Evolutionary conservation across 2,888 invertebrate genomes (phyloP), one percentile per base, ranked within the genome.

Genomic region (Epistrophella euchroma): DNA sequence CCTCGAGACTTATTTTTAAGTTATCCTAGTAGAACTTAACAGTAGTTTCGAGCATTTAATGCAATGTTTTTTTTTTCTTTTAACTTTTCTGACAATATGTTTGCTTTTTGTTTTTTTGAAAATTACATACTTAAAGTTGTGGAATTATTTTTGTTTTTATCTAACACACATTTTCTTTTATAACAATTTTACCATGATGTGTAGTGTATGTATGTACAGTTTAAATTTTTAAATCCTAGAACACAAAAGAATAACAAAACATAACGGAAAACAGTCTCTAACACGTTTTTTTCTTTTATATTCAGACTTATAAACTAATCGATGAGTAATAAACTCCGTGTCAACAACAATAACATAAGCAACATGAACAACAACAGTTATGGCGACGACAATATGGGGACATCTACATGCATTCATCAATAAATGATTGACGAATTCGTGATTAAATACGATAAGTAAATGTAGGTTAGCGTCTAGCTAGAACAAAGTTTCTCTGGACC

Each of bases 401-500:
- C 68, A 80, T 76, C 76, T 71, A 71, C 17, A 75, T 60, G 66
- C 17, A 75, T 60, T 66, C 60, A 66, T 70, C 25, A 71, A 45
- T 64, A 37, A 58, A 45, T 15, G 1, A 40, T 60, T 40, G 74
- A 73, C 55, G 78, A 75, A 68, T 75, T 79, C 56, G 74, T 78
- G 25, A 74, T 78, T 70, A 58, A 4, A 15, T 9, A 22, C 56
- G 15, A 60, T 60, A 40, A 40, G 22, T 66, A 75, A 66, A 58
- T 60, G 19, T 70, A 60, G 37, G 55, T 73, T 80, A 47, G 80
- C 84, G 88, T 89, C 89, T 91, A 91, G 91, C 92, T 96, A 96
- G 94, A 96, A 96, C 91, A 96, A 94, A 90, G 96, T 96, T 94
- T 96, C 96, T 91, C 96, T 95, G 88, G 96, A 96, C 94, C 96